Conservation (phyloP, 2,113 vertebrate genomes). For the Clarias macrocephalus region DNA sequence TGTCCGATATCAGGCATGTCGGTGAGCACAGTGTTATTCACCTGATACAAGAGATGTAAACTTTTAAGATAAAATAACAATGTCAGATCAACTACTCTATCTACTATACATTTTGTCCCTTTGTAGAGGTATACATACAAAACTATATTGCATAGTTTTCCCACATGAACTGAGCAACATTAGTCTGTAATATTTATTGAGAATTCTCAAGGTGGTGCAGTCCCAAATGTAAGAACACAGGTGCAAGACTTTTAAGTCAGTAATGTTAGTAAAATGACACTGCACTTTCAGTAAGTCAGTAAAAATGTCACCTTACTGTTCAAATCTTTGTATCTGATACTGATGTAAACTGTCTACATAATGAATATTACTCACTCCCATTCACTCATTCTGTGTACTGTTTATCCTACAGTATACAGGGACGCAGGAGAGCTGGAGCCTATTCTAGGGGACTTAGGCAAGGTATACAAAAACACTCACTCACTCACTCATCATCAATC, state of each 20-base stretch:
- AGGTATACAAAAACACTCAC: too few relatives aligned
- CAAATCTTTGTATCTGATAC: not conserved
- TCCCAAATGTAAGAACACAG: constrained; percentile 8
- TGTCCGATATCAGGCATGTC: constrained; percentile 63
- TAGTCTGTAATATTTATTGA: not conserved
- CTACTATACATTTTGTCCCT: not conserved
- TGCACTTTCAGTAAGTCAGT: not conserved
- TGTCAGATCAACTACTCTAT: not conserved
- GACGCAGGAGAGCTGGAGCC: too few relatives aligned
- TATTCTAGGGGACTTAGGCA: too few relatives aligned
- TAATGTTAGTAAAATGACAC: too few relatives aligned
- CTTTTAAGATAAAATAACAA: constrained; percentile 1
- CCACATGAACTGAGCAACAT: not conserved
- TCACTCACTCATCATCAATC: too few relatives aligned
- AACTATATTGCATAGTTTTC: not conserved
- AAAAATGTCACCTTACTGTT: not conserved
- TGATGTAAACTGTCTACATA: not conserved
- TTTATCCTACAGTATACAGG: too few relatives aligned
- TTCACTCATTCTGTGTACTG: too few relatives aligned
- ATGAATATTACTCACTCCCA: not conserved
- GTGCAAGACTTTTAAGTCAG: not conserved
- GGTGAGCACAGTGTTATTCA: constrained; percentile 69
- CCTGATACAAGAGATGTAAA: constrained; percentile 56
- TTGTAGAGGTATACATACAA: not conserved
- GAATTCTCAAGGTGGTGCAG: not conserved